phyloP scores from a whole-genome alignment of 2,797 vertebrate genomes.

The Coccyzus lansbergi region DNA sequence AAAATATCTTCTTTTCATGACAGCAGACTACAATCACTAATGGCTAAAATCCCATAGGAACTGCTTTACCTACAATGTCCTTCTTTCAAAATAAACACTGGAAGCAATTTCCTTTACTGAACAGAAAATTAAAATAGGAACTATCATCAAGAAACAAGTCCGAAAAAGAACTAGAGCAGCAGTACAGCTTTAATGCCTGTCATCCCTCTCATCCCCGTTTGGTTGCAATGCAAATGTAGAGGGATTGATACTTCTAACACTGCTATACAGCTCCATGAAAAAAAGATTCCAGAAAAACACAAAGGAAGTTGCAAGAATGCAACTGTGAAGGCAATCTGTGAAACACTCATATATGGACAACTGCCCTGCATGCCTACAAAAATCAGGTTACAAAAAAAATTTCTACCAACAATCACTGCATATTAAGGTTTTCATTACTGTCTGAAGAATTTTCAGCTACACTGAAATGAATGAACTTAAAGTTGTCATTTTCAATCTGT shows the following conservation, averaged over 20 bases:
- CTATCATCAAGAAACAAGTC: not conserved
- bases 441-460: not conserved
- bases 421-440: not conserved
- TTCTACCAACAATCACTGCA: not conserved
- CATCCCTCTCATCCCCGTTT: accelerated
- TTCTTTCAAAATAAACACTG: not conserved
- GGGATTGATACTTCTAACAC: not conserved
- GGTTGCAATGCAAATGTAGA: not conserved
- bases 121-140: not conserved
- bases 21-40: not conserved
- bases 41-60: not conserved
- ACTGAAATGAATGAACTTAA: not conserved
- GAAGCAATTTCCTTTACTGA: not conserved
- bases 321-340: not conserved
- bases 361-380: accelerated
- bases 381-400: not conserved
- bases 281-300: not conserved
- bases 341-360: not conserved
- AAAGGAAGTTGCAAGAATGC: not conserved
- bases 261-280: not conserved
- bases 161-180: not conserved
- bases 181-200: not conserved
- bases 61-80: not conserved
- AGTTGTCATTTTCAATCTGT: not conserved
- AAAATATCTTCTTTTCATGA: not conserved